Conservation (phyloP, 1,140 invertebrate species). For the Sinella curviseta region DNA sequence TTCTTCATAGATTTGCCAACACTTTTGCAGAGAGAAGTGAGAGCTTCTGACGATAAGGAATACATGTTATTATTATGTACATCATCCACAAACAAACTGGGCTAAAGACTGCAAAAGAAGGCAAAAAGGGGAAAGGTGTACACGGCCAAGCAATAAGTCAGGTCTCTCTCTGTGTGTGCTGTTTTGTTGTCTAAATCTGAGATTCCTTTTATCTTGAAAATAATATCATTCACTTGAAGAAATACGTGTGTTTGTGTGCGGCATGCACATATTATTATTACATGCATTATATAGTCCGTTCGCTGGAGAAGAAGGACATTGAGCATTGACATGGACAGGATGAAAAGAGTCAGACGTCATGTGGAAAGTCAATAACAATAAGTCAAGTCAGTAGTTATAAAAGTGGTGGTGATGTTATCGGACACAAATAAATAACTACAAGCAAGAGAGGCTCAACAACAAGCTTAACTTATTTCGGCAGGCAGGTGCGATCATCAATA, state of each 20-base stretch:
- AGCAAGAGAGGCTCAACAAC: too few relatives aligned
- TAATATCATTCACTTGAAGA: neutral
- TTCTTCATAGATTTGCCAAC: neutral
- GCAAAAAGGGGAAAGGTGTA: neutral
- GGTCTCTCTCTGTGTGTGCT: neutral
- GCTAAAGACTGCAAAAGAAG: too few relatives aligned
- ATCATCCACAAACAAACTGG: too few relatives aligned
- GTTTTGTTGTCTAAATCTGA: neutral
- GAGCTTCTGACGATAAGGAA: neutral
- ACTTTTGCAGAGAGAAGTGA: too few relatives aligned
- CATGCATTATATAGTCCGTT: too few relatives aligned
- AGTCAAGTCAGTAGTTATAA: neutral
- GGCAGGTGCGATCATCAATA: too few relatives aligned
- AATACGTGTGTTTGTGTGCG: too few relatives aligned
- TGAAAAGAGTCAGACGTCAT: conserved; percentile 7
- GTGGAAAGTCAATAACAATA: neutral
- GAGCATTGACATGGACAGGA: neutral
- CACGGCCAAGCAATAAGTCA: neutral
- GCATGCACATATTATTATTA: too few relatives aligned
- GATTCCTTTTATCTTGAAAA: neutral
- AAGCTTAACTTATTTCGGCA: too few relatives aligned
- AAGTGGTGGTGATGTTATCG: neutral
- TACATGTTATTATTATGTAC: neutral
- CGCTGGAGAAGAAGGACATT: too few relatives aligned
- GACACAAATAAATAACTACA: neutral